phyloP scores from a whole-genome alignment of 1,140 invertebrate genomes.

The Halesus radiatus region DNA sequence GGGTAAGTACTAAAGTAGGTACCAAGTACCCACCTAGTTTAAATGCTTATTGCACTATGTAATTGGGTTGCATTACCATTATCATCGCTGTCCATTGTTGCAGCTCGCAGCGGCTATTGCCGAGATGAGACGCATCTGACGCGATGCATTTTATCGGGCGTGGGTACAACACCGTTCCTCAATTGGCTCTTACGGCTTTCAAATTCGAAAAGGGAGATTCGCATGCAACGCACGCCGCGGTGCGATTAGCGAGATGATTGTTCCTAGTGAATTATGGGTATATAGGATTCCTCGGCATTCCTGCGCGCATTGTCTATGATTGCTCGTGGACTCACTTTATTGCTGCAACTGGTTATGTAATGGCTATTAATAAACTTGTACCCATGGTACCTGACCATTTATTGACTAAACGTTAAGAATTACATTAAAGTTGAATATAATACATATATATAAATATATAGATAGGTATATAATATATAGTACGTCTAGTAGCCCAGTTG shows the following conservation, averaged over 20 bases:
- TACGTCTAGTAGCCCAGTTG: too few species aligned
- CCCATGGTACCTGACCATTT: too few species aligned
- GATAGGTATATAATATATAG: too few species aligned
- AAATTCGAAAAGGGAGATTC: not conserved
- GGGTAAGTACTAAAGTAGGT: too few species aligned
- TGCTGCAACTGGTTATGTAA: too few species aligned
- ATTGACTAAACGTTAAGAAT: too few species aligned
- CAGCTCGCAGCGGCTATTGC: not conserved
- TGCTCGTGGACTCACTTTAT: too few species aligned
- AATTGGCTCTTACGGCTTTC: not conserved
- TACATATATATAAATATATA: too few species aligned
- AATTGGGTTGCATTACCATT: not conserved
- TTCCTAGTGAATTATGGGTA: not conserved
- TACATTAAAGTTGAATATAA: too few species aligned
- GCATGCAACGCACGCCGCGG: not conserved
- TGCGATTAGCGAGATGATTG: not conserved
- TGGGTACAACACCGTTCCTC: constrained; percentile 13
- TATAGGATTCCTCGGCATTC: not conserved
- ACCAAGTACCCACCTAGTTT: too few species aligned
- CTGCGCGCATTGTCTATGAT: too few species aligned
- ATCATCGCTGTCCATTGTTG: not conserved
- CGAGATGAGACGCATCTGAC: constrained; percentile 4
- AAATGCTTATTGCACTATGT: not conserved
- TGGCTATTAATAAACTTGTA: too few species aligned
- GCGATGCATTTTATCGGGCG: constrained; percentile 14